Percentiles rank a stretch among this genome's conserved stretches.
Conservation (phyloP, 2,888 invertebrate genomes). For the Ferdinandea cuprea region DNA sequence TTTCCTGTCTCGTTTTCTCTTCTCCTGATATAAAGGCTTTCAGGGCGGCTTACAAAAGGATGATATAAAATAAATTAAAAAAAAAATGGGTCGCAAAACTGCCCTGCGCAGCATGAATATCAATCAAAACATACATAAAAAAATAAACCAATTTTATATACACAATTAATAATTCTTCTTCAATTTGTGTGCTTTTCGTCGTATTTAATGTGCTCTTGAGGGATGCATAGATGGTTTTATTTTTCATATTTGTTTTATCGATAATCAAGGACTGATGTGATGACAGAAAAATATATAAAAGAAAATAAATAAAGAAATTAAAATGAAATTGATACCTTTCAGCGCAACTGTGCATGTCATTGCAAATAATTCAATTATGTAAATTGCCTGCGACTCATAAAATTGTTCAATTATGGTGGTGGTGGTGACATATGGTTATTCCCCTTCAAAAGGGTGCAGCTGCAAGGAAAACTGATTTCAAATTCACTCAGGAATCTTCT, state of each 20-base stretch:
- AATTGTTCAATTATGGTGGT: too few relatives aligned
- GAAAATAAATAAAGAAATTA: background rate
- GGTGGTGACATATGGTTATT: too few relatives aligned
- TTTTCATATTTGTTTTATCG: constrained; percentile 4
- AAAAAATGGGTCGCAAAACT: constrained; percentile 28
- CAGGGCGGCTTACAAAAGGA: constrained; percentile 47
- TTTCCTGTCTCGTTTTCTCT: background rate
- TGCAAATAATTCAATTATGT: too few relatives aligned
- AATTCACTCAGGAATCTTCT: too few relatives aligned
- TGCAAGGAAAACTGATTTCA: too few relatives aligned
- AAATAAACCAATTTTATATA: background rate
- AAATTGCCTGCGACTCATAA: too few relatives aligned
- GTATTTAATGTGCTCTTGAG: background rate
- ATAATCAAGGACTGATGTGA: background rate
- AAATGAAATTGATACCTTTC: too few relatives aligned
- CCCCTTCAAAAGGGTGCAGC: too few relatives aligned
- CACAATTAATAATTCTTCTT: background rate
- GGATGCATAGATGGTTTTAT: too few relatives aligned
- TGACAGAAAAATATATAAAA: background rate
- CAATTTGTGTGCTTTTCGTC: background rate
- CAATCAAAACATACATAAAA: constrained; percentile 39
- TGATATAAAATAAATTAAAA: constrained; percentile 24
- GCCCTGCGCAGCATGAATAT: constrained; percentile 29
- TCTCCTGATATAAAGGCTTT: constrained; percentile 25
- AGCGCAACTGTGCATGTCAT: too few relatives aligned